Evolutionary conservation across 2,888 invertebrate species (phyloP), one percentile per base, ranked within the genome.

Genomic region (Ischnura elegans): DNA sequence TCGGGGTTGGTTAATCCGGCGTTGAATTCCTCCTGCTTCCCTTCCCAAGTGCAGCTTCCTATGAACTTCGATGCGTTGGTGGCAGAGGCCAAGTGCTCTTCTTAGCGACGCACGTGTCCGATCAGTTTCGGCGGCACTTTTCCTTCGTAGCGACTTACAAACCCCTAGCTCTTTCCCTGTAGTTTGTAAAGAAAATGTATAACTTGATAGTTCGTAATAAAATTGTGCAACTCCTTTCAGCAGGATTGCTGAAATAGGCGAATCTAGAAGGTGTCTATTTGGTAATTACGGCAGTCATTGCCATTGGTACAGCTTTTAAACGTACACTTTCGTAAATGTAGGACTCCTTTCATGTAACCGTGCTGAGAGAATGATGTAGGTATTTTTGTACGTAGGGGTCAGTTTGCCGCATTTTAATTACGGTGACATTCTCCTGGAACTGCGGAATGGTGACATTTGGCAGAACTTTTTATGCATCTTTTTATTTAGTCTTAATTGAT

Each of bases 201-300:
- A 36, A 36, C 76, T 36, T 76, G 76, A 13, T 36, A 76, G 76
- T 29, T 76, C 29, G 21, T 76, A 36, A 36, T 76, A 76, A 36
- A 76, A 29, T 29, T 76, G 36, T 76, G 76, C 16, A 5, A 36
- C 29, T 76, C 36, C 76, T 2, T 36, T 76, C 36, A 29, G 4
- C 4, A 76, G 36, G 76, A 76, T 29, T 76, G 76, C 36, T 29
- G 36, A 76, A 36, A 76, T 76, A 36, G 76, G 76, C 76, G 76
- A 76, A 76, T 76, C 76, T 76, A 76, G 76, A 76, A 76, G 76
- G 76, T 76, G 76, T 36, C 76, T 76, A 76, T 76, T 36, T 76
- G 29, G 29, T 76, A 76, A 76, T 76, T 25, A 76, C 29, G 76
- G 76, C 76, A 16, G 3, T 76, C 3, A 13, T 76, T 36, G 76